phyloP scores from a whole-genome alignment of 2,888 invertebrate genomes.

The Stictocephala bisonia region DNA sequence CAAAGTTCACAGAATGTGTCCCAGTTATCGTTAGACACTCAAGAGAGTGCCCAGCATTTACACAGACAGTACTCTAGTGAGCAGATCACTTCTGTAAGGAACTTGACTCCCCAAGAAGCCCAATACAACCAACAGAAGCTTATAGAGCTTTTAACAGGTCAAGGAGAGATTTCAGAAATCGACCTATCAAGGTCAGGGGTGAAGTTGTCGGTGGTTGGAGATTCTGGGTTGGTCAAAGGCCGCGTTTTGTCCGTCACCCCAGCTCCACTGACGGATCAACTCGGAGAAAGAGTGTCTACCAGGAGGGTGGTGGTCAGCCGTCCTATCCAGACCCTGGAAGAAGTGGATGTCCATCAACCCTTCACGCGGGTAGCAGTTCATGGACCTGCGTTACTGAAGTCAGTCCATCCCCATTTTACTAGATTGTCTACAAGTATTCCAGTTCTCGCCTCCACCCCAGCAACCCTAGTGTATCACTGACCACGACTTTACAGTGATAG shows the following conservation, averaged over 20 bases:
- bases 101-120: slow-evolving; percentile 63
- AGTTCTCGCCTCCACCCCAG: slow-evolving; percentile 55
- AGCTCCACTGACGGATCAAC: slow-evolving; percentile 67
- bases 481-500: too few species aligned
- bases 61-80: background rate
- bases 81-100: slow-evolving; percentile 62
- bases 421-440: slow-evolving; percentile 65
- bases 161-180: slow-evolving; percentile 60
- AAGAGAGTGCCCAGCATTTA: background rate
- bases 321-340: slow-evolving; percentile 72
- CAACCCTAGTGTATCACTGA: background rate
- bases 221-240: slow-evolving; percentile 67
- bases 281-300: slow-evolving; percentile 69
- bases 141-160: slow-evolving; percentile 67
- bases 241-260: slow-evolving; percentile 71
- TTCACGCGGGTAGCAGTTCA: slow-evolving; percentile 70
- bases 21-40: background rate
- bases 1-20: background rate
- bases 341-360: slow-evolving; percentile 71
- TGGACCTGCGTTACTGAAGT: slow-evolving; percentile 68
- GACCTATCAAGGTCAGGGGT: slow-evolving; percentile 50
- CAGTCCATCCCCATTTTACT: slow-evolving; percentile 65
- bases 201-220: slow-evolving; percentile 64
- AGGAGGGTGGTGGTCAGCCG: slow-evolving; percentile 72
- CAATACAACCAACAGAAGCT: slow-evolving; percentile 67